Evolutionary conservation across 2,888 invertebrate genomes (phyloP).

Genomic region (Trisateles emortualis): DNA sequence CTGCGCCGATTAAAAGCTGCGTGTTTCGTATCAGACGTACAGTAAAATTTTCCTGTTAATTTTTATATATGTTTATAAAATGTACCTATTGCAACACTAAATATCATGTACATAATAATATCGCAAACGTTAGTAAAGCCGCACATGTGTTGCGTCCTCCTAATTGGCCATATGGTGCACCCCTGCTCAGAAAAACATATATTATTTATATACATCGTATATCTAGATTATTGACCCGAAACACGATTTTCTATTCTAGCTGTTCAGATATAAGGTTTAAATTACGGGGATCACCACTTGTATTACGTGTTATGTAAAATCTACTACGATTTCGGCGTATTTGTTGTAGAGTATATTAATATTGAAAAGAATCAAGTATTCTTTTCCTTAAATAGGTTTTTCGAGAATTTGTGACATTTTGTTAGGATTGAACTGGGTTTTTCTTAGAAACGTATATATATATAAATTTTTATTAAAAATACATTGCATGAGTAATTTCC

Average conservation of each 20-base stretch:
- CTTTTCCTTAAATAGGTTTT: not conserved
- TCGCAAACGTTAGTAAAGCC: constrained; percentile 8
- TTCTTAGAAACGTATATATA: not conserved
- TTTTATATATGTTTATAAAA: not conserved
- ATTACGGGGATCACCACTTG: not conserved
- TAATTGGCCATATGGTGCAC: constrained; percentile 33
- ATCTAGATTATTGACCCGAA: constrained; percentile 2
- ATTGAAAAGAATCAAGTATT: not conserved
- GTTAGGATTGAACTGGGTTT: not conserved
- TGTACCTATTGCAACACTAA: not conserved
- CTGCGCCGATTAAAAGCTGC: not conserved
- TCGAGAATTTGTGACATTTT: too few species aligned
- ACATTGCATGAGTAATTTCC: not conserved
- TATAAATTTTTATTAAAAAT: not conserved
- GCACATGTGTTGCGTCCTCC: constrained; percentile 25
- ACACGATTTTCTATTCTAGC: constrained; percentile 1
- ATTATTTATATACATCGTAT: constrained; percentile 6
- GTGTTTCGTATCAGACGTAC: not conserved
- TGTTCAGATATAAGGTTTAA: constrained; percentile 7
- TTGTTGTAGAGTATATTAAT: not conserved
- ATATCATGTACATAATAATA: constrained; percentile 2
- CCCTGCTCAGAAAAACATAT: constrained; percentile 6
- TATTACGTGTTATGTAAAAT: not conserved
- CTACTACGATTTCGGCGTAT: not conserved
- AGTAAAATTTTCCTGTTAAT: not conserved